Base-by-base conservation (phyloP, 2,797 vertebrate genomes). In the Mionectes olivaceus region DNA sequence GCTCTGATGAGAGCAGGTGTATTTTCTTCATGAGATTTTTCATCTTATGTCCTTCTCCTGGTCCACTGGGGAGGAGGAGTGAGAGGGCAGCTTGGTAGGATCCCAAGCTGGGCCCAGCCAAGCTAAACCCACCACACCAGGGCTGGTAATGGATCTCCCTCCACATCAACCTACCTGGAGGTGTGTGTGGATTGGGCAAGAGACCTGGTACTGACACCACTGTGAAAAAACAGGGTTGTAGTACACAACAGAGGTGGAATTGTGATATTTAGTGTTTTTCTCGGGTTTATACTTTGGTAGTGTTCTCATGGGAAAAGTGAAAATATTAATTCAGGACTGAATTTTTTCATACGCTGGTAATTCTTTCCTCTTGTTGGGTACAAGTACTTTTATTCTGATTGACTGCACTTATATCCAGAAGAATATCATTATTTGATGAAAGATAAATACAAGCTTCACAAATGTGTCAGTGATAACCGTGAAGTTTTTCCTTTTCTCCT, bases 401-500 rank as follows among this genome's bases (percentile, higher is more conserved):
- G 46, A 46, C 35, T 63, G 16, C 6, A 47, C 11, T 79, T 73
- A 52, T 23, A 63, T 33, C 46, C 23, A 59, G 57, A 53, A 76
- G 37, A 73, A 83, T 74, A 70, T 56, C 67, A 69, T 78, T 91
- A 37, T 82, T 69, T 92, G 50, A 69, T 83, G 68, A 70, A 91
- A 70, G 12, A 79, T 53, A 73, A 81, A 86, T 71, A 24, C 37
- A 59, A 63, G n/a, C 3, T 71, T 85, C 81, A 76, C 63, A 67
- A 95, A 74, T n/a, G 10, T 8, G 73, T 90, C 47, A 47, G 30
- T 4, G 2, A 39, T 32, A 91, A 85, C 44, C 30, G 63, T 8
- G 7, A 7, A 64, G 24, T 63, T 91, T 94, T 89, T 80, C 55
- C 27, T 83, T 90, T 91, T 67, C 41, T 78, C 39, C 37, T 69